These are phyloP conservation scores for Blomia tropicalis DNA, from an alignment of 2,888 invertebrate species.

Conservation along the genomic window DNA sequence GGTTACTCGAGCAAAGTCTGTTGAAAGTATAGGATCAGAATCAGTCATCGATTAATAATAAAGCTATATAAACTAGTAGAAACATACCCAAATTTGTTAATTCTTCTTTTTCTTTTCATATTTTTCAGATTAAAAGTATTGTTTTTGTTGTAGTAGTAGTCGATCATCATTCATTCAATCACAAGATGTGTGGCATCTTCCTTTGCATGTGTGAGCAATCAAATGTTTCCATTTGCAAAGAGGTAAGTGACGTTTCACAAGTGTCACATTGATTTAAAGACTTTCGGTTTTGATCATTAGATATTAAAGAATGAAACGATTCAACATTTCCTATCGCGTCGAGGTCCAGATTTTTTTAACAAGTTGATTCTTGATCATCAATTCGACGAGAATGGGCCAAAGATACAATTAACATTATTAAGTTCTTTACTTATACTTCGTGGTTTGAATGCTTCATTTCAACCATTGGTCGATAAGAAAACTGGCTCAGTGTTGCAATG, in stretches of 20 bases:
- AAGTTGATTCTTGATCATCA: conserved; percentile 1
- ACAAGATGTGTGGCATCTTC: neutral
- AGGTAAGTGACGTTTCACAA: neutral
- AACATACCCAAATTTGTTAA: no score
- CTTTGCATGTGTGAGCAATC: conserved; percentile 6
- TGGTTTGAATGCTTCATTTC: neutral
- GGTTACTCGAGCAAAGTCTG: no score
- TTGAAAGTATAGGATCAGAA: no score
- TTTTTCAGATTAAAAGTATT: no score
- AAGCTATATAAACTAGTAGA: no score
- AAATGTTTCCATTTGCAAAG: neutral
- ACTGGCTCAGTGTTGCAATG: conserved; percentile 11
- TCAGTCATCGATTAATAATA: no score
- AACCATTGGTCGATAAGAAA: conserved; percentile 10
- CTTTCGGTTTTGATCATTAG: neutral
- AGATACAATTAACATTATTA: neutral
- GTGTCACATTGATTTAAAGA: neutral
- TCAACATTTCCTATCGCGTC: conserved; percentile 14
- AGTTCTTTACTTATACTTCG: conserved; percentile 15
- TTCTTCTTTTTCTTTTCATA: no score
- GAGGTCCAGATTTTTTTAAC: conserved; percentile 21
- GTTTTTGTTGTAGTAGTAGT: neutral
- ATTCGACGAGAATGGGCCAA: neutral
- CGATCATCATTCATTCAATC: neutral
- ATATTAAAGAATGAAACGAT: conserved; percentile 19